Base-by-base conservation (phyloP, 92 coral and sea anemone genomes). In the Parazoanthus swiftii region DNA sequence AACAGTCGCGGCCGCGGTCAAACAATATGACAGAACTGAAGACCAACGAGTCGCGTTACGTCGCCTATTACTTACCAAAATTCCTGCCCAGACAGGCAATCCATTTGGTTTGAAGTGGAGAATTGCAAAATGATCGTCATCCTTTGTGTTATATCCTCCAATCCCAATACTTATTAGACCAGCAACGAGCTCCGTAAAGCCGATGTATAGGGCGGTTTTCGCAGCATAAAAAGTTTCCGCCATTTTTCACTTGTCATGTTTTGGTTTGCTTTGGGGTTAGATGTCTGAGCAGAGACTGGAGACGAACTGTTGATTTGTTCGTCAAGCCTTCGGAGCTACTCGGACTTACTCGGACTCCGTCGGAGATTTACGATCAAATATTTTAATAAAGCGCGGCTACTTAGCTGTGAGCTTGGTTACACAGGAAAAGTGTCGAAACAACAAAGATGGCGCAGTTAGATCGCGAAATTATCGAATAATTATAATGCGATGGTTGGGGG, bases 21-120 rank as follows among this genome's bases (percentile, higher is more conserved):
- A 83, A 67, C 39, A 70, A 39, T 38, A 8, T 80, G 85, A 80
- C 85, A 54, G 85, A 58, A 58, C 26, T 37, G 71, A 80, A 58
- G 70, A 25, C 13, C 26, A 25, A 9, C 72, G 5, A 2, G 20
- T 54, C 20, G 59, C 59, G 59, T 11, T 23, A 20, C 21, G 70
- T 63, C 26, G 5, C 10, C 2, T 4, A 18, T 20, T 43, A 89
- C 98, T 76, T 88, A 93, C 98, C 88, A 94, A 80, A 76, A 93
- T 91, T 67, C 98, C 98, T 10, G 92, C 92, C 98, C 98, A 95
- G 20, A 95, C 93, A 20, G 98, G 98, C 20, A 95, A 88, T 20
- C 98, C 98, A 38, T 93, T 91, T 59, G 98, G 92, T 89, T 95
- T 90, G 81, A 95, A 93, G 44, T 90, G 83, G 46, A 93, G 89